Evolutionary conservation across 1,140 invertebrate species (phyloP).

Genomic region (Ditylenchus dipsaci): DNA sequence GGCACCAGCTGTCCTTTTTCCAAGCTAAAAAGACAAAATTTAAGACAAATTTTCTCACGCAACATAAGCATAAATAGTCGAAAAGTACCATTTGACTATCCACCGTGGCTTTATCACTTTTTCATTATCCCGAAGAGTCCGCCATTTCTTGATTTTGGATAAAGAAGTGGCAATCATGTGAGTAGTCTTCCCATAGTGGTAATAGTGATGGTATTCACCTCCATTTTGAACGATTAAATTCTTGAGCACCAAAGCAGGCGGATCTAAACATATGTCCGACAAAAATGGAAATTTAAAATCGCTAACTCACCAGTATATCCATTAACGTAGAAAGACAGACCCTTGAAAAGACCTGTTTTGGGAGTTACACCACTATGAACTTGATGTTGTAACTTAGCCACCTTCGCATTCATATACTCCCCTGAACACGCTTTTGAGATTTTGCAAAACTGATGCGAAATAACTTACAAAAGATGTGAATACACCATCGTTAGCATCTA

Average conservation of each 20-base stretch:
- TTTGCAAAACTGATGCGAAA: constrained; percentile 62
- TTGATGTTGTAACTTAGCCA: constrained; percentile 41
- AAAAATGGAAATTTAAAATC: constrained; percentile 79
- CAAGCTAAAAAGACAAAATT: constrained; percentile 65
- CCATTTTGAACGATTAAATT: constrained; percentile 69
- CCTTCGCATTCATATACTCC: constrained; percentile 62
- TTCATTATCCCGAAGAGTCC: constrained; percentile 61
- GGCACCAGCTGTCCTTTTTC: constrained; percentile 58
- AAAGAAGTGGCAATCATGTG: constrained; percentile 87
- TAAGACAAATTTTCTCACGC: constrained; percentile 65
- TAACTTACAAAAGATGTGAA: constrained; percentile 24
- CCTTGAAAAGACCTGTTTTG: constrained; percentile 67
- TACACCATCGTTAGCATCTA: constrained; percentile 6
- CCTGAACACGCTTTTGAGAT: constrained; percentile 46
- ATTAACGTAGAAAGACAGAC: constrained; percentile 84
- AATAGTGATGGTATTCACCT: constrained; percentile 81
- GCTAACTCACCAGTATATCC: constrained; percentile 74
- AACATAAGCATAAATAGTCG: constrained; percentile 62
- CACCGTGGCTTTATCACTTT: constrained; percentile 81
- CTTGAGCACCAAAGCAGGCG: constrained; percentile 64
- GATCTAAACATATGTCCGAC: constrained; percentile 71
- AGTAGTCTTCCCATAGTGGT: constrained; percentile 70
- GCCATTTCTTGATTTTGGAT: constrained; percentile 71
- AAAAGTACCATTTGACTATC: constrained; percentile 79
- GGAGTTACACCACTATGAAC: constrained; percentile 22